A percentile compares a stretch with the other conserved stretches of the same genome.
Evolutionary conservation across 1,140 invertebrate species (phyloP).

Genomic region (Caligus rogercresseyi): DNA sequence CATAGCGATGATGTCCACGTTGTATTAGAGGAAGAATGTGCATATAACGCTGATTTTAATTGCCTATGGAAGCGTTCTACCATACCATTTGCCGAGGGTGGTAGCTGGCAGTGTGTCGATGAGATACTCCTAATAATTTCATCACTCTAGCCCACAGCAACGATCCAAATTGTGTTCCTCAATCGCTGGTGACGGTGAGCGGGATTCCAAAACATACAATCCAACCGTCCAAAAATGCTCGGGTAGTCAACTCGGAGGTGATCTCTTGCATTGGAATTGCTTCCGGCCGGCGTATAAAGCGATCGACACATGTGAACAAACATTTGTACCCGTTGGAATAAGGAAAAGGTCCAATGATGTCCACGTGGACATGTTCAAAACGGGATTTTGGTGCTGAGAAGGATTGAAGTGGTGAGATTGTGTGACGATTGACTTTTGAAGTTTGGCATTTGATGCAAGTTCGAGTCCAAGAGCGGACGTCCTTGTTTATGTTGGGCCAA

Average conservation of each 20-base stretch:
- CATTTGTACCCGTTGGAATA: slow-evolving; percentile 23
- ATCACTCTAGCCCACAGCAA: slow-evolving; percentile 17
- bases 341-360: slow-evolving; percentile 28
- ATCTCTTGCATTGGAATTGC: slow-evolving; percentile 28
- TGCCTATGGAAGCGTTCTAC: background rate
- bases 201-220: slow-evolving; percentile 27
- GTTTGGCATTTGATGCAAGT: slow-evolving; percentile 19
- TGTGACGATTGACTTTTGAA: slow-evolving; percentile 20
- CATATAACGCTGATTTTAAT: slow-evolving; percentile 13
- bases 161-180: slow-evolving; percentile 28
- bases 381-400: slow-evolving; percentile 24
- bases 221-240: slow-evolving; percentile 26
- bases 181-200: slow-evolving; percentile 26
- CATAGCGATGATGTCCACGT: too few relatives aligned
- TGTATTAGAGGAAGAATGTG: too few relatives aligned
- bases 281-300: too few relatives aligned
- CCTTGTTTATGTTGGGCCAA: background rate
- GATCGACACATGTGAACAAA: too few relatives aligned
- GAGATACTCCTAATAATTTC: slow-evolving; percentile 13
- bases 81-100: slow-evolving; percentile 20
- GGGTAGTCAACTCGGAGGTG: slow-evolving; percentile 26
- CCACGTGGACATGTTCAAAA: slow-evolving; percentile 26
- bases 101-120: slow-evolving; percentile 9
- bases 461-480: background rate
- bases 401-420: slow-evolving; percentile 20